Evolutionary conservation across 2,888 invertebrate species (phyloP).

Genomic region (Drepanosiphum platanoidis): DNA sequence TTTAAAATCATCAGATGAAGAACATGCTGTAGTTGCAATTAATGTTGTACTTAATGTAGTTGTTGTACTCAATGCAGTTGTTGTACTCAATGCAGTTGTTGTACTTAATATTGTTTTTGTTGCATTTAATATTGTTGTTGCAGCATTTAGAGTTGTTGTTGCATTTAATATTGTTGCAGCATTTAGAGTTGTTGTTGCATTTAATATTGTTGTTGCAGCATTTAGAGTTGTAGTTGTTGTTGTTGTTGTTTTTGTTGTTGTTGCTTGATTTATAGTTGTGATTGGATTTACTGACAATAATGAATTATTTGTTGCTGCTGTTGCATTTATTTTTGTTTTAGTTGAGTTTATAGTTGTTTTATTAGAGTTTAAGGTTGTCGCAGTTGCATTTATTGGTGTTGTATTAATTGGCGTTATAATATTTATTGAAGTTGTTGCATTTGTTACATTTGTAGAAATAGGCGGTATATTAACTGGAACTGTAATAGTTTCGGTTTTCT

Average conservation of each 20-base stretch:
- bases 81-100: neutral
- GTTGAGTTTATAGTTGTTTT: neutral
- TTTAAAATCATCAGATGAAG: slow-evolving; percentile 12
- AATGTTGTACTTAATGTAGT: neutral
- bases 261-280: neutral
- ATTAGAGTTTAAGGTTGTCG: neutral
- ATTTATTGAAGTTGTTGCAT: too few species aligned
- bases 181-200: too few species aligned
- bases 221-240: too few species aligned
- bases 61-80: neutral
- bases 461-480: slow-evolving; percentile 9
- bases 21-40: slow-evolving; percentile 9
- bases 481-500: slow-evolving; percentile 24
- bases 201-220: too few species aligned
- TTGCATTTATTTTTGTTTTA: too few species aligned
- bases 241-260: too few species aligned
- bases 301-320: too few species aligned
- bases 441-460: neutral
- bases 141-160: too few species aligned
- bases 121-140: too few species aligned
- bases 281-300: too few species aligned
- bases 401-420: neutral
- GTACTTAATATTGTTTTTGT: neutral
- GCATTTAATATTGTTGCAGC: too few species aligned
- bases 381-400: neutral